Percentiles rank a stretch among this genome's conserved stretches.
Conservation (phyloP, 2,888 invertebrate genomes). For the Herminia tarsipennalis region DNA sequence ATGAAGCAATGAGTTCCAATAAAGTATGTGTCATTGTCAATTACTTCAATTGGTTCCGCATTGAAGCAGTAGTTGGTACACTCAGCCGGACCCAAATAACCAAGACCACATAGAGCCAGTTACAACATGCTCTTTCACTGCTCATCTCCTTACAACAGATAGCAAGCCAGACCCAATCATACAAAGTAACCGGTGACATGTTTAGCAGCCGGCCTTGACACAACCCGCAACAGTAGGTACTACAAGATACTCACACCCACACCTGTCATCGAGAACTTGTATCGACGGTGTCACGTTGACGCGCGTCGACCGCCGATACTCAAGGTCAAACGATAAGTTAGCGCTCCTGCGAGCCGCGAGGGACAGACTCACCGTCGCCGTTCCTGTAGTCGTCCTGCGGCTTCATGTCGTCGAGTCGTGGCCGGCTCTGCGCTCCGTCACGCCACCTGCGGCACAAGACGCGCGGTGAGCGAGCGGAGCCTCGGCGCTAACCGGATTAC, state of each 20-base stretch:
- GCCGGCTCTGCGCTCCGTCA: conserved; percentile 8
- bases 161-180: background rate
- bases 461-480: conserved; percentile 22
- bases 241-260: background rate
- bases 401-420: conserved; percentile 53
- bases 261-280: background rate
- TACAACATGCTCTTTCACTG: background rate
- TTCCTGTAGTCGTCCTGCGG: conserved; percentile 66
- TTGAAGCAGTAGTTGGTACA: too few relatives aligned
- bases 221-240: too few relatives aligned
- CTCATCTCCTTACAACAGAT: background rate
- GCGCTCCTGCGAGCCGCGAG: background rate
- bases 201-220: too few relatives aligned
- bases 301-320: conserved; percentile 2
- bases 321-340: conserved; percentile 29
- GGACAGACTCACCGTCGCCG: conserved; percentile 63
- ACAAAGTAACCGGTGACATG: background rate
- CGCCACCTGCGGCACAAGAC: conserved; percentile 32
- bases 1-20: conserved; percentile 19
- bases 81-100: too few relatives aligned
- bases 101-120: background rate
- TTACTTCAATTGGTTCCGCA: conserved; percentile 41
- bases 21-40: conserved; percentile 32
- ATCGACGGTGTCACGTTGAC: conserved; percentile 6
- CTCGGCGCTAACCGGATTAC: conserved; percentile 54